A percentile compares a stretch with the other conserved stretches of the same genome.
Evolutionary conservation across 2,113 vertebrate genomes (phyloP).

Genomic region (Aepyceros melampus): DNA sequence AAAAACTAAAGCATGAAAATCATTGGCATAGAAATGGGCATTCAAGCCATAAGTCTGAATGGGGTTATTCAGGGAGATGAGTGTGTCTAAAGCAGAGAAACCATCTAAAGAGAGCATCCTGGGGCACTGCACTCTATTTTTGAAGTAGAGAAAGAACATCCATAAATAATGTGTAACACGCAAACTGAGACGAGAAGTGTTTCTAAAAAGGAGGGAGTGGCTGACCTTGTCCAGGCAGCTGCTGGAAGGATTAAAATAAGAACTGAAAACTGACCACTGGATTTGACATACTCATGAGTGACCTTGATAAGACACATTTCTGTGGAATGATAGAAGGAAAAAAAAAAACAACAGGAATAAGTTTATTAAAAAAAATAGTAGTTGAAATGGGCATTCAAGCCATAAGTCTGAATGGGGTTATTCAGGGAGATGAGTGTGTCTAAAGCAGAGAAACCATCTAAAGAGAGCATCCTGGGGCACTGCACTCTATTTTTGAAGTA

Average conservation of each 20-base stretch:
- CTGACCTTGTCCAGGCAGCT: slow-evolving; percentile 26
- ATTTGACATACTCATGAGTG: slow-evolving; percentile 6
- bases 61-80: neutral
- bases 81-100: neutral
- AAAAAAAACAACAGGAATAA: neutral
- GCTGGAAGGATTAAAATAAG: slow-evolving; percentile 36
- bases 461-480: neutral
- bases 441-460: neutral
- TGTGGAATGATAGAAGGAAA: neutral
- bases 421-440: neutral
- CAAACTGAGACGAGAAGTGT: neutral
- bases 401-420: neutral
- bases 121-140: neutral
- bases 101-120: neutral
- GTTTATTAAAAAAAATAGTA: no score
- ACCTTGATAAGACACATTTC: slow-evolving; percentile 29
- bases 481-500: neutral
- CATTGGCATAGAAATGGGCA: neutral
- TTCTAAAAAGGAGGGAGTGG: slow-evolving; percentile 12
- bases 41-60: neutral
- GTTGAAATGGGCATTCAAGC: neutral
- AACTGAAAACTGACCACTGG: slow-evolving; percentile 23
- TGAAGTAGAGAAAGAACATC: slow-evolving; percentile 2
- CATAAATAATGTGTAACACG: slow-evolving; percentile 13
- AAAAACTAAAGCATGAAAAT: neutral